Base-by-base conservation (phyloP, 2,797 vertebrate genomes). In the Sebastes hubbsi region DNA sequence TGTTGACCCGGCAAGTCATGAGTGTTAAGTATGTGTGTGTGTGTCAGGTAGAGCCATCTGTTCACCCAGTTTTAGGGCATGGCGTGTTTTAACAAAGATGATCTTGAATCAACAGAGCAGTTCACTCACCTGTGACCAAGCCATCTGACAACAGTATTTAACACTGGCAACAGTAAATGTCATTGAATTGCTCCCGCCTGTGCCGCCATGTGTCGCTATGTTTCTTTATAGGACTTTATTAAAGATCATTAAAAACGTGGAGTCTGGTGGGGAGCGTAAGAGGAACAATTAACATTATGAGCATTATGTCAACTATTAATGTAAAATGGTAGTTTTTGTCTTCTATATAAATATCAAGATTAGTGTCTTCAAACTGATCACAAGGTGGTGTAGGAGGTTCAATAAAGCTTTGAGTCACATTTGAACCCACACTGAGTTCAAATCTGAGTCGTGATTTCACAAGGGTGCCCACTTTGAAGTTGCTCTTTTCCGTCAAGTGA, bases 71-170 rank as follows among this genome's bases (percentile, higher is more conserved):
- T 77, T 82, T 49, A 55, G 65, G 61, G 12, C 52, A 59, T 1
- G 1, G 2, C 18, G 10, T 77, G 78, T 76, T 89, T 82, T 74
- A 76, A 77, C 55, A 70, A 64, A 85, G 75, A 84, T 66, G 58
- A 81, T 79, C 77, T 73, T 80, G 71, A 85, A 55, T 87, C 70
- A 80, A 68, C 76, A 78, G 59, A 72, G 69, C 27, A 66, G 78
- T 75, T 85, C 68, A 32, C 49, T 91, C 89, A 91, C 86, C 79
- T 90, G 81, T 87, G 84, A 86, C 78, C 71, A 14, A 72, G 49
- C 86, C 91, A 92, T 87, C 90, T 89, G 86, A 92, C 76, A 38
- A 34, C 80, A 77, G 61, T 87, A 72, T 84, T 89, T 83, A 88
- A 89, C 85, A 82, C 55, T 27, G 72, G 72, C 84, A 75, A 46